These are phyloP conservation scores for Bibio marci DNA, from an alignment of 2,888 invertebrate species.

Conservation along the genomic window DNA sequence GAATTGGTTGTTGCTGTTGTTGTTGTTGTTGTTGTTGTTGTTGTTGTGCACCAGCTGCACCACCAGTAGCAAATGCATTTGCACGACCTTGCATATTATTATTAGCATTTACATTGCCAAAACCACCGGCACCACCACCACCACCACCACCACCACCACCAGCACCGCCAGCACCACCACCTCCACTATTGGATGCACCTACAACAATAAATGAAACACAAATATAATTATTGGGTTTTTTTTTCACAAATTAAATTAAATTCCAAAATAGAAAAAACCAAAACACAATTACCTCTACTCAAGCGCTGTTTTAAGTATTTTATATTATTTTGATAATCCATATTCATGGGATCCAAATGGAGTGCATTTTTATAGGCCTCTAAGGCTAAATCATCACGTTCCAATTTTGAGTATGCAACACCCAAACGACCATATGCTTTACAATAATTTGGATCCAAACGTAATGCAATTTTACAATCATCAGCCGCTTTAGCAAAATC, in stretches of 20 bases:
- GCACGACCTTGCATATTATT: too few relatives aligned
- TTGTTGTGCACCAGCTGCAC: too few relatives aligned
- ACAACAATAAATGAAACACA: too few relatives aligned
- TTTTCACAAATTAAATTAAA: too few relatives aligned
- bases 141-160: neutral
- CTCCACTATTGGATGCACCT: too few relatives aligned
- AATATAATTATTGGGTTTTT: too few relatives aligned
- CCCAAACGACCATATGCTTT: conserved; percentile 91
- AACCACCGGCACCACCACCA: neutral
- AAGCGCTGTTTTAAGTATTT: conserved; percentile 46
- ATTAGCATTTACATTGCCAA: neutral
- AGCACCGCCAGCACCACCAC: too few relatives aligned
- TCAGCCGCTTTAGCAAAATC: conserved; percentile 69
- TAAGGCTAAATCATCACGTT: conserved; percentile 67
- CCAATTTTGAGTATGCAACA: conserved; percentile 68
- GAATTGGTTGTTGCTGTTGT: neutral
- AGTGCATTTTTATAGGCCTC: conserved; percentile 76
- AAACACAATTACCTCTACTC: neutral
- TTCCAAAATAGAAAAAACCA: neutral
- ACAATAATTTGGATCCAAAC: conserved; percentile 78
- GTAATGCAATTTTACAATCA: conserved; percentile 80
- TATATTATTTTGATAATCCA: conserved; percentile 75
- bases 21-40: neutral
- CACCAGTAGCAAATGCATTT: too few relatives aligned
- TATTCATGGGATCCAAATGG: conserved; percentile 82